Percentiles rank a stretch among this genome's conserved stretches.
Conservation (phyloP, 64 coral and sea anemone genomes). For the Pocillopora verrucosa region DNA sequence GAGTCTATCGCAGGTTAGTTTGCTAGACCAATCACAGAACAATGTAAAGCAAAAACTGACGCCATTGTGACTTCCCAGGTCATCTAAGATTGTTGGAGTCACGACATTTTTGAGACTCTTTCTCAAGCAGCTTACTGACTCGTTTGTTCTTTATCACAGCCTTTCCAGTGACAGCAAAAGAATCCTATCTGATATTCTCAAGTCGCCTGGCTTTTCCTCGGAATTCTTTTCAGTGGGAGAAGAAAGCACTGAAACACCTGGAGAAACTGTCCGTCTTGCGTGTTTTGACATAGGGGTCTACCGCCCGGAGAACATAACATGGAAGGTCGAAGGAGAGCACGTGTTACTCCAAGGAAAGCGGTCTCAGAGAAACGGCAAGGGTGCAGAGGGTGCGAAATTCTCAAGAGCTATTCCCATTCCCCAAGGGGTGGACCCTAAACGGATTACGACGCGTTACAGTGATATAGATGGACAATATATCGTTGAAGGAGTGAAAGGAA, state of each 20-base stretch:
- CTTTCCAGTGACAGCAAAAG: neutral
- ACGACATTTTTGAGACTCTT: neutral
- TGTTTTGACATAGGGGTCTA: slow-evolving; percentile 41
- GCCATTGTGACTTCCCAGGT: too few relatives aligned
- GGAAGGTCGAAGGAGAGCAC: slow-evolving; percentile 40
- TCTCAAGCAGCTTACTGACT: neutral
- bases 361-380: neutral
- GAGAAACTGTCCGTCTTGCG: slow-evolving; percentile 22
- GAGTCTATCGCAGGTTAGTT: too few relatives aligned
- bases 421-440: slow-evolving; percentile 7
- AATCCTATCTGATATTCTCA: neutral
- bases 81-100: neutral
- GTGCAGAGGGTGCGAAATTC: slow-evolving; percentile 34
- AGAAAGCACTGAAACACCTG: neutral
- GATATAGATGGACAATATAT: slow-evolving; percentile 20
- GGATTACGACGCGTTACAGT: slow-evolving; percentile 37
- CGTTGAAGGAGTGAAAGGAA: slow-evolving; percentile 57
- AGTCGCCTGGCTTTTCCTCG: neutral
- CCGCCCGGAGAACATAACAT: slow-evolving; percentile 32
- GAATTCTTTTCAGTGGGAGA: slow-evolving; percentile 43
- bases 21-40: too few relatives aligned
- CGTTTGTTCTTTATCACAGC: neutral
- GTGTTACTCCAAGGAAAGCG: slow-evolving; percentile 38
- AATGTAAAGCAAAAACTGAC: too few relatives aligned
- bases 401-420: slow-evolving; percentile 49